Evolutionary conservation across 2,888 invertebrate species (phyloP), one percentile per base, ranked within the genome.

Genomic region (Drosophila fulvimacula): DNA sequence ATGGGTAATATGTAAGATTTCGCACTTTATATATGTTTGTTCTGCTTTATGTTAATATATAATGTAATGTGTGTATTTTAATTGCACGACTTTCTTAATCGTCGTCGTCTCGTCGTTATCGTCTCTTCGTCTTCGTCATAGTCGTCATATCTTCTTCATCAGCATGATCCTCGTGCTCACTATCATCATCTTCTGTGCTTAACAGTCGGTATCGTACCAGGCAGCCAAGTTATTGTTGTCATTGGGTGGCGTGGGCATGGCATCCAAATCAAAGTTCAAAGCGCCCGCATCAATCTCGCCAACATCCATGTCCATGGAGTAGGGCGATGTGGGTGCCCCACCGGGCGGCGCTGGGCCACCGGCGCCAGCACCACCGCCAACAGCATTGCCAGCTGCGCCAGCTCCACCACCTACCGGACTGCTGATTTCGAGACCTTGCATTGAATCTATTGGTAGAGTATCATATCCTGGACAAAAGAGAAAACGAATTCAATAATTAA

Each of bases 181-280:
- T 38, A 21, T 51, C 38, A 36, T 62, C 56, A 49, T 69, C 24
- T 7, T 30, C 64, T 62, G 69, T 69, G 68, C 76, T 73, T 95
- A 98, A 91, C 98, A 96, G 93, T 98, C 98, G 81, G 98, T 98
- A 93, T 98, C 98, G 93, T 98, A 98, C 98, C 98, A 98, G 89
- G 98, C 98, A 79, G 98, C 97, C 85, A 97, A 96, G 92, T 97
- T 97, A 92, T 96, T 96, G 93, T 97, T 97, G 93, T 97, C 97
- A 90, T 96, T 96, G 49, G 97, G 97, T 68, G 98, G 98, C 88
- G 95, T 95, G 69, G 95, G 95, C 90, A 94, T 94, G 90, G 96
- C 95, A 90, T 95, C 95, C 89, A 95, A 93, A 92, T 97, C 97
- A 91, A 97, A 97, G 90, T 96, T 96, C 84, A 96, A 93, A 91